Conservation (phyloP, 37 sponge, comb jelly and placozoan species). For the Eunapius fragilis region DNA sequence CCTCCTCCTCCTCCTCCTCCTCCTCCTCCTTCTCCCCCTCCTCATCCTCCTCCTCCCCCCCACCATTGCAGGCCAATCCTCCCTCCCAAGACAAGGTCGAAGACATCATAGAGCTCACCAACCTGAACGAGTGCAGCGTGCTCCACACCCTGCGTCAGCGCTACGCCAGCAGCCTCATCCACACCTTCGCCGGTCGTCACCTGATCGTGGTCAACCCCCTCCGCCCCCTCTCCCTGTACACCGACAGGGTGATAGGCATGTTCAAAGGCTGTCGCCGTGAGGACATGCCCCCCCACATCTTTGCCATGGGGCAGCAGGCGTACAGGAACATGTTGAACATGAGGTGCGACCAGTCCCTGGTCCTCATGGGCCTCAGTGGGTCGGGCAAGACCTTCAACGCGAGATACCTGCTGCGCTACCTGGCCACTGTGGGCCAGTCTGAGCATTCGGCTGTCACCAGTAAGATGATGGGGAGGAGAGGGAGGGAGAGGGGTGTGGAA, state of each 20-base stretch:
- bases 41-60: neutral
- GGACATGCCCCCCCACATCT: slow-evolving; percentile 98
- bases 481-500: no score
- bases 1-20: no score
- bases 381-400: slow-evolving; percentile 95
- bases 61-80: slow-evolving; percentile 82
- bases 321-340: slow-evolving; percentile 86
- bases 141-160: slow-evolving; percentile 96
- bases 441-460: slow-evolving; percentile 53
- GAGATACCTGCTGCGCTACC: slow-evolving; percentile 82
- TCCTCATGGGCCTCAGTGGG: slow-evolving; percentile 91
- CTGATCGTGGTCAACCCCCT: slow-evolving; percentile 95
- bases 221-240: slow-evolving; percentile 80
- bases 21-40: neutral
- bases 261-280: slow-evolving; percentile 86
- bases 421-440: slow-evolving; percentile 74
- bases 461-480: slow-evolving; percentile 14
- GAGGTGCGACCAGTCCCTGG: slow-evolving; percentile 88
- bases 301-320: slow-evolving; percentile 92
- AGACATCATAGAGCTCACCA: slow-evolving; percentile 86
- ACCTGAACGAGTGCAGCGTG: slow-evolving; percentile 93
- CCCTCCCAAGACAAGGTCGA: slow-evolving; percentile 80
- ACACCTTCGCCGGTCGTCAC: slow-evolving; percentile 95
- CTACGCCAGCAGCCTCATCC: slow-evolving; percentile 89
- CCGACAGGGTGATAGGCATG: slow-evolving; percentile 89